Percentiles rank a stretch among this genome's conserved stretches.
phyloP scores from a whole-genome alignment of 2,113 vertebrate species.

The Typhlomys cinereus region DNA sequence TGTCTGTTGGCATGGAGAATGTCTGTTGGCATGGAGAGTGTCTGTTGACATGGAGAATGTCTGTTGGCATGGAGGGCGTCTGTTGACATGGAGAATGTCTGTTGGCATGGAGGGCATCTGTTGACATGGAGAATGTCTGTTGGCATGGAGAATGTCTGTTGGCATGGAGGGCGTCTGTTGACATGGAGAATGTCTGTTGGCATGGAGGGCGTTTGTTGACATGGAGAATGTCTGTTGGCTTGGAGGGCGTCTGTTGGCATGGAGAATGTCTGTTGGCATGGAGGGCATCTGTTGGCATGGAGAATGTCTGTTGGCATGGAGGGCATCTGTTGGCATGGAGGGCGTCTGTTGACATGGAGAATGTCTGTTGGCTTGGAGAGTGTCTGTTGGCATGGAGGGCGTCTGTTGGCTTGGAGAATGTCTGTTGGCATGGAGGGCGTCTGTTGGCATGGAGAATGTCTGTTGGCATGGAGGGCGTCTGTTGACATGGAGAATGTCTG shows the following conservation, averaged over 20 bases:
- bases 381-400: accelerated
- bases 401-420: too few relatives aligned
- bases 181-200: too few relatives aligned
- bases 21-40: too few relatives aligned
- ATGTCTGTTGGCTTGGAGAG: too few relatives aligned
- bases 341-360: background rate
- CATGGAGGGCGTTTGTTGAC: accelerated
- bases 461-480: accelerated
- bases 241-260: background rate
- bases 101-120: too few relatives aligned
- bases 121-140: accelerated
- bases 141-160: too few relatives aligned
- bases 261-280: too few relatives aligned
- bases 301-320: background rate
- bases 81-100: accelerated
- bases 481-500: too few relatives aligned
- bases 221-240: too few relatives aligned
- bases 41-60: accelerated
- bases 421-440: accelerated
- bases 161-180: accelerated
- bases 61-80: too few relatives aligned
- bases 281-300: background rate
- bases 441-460: too few relatives aligned
- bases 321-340: too few relatives aligned
- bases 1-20: accelerated